Base-by-base conservation (phyloP, 2,113 vertebrate species). In the Pao palembangensis region DNA sequence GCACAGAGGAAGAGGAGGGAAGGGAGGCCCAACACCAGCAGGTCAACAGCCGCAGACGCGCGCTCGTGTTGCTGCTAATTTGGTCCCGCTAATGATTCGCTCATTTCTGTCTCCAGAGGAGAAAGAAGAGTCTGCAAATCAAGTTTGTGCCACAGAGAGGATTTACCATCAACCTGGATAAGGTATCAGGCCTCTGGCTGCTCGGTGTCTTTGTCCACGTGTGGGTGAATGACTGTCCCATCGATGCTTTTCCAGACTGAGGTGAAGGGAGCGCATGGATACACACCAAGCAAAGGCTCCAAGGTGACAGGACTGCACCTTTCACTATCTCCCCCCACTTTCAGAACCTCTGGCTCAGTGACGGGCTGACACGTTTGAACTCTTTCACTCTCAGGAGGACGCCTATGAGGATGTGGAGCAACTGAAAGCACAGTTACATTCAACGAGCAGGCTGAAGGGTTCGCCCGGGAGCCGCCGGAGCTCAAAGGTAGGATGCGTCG, bases 91-190 rank as follows among this genome's bases (percentile, higher is more conserved):
- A 28, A 18, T 25, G 23, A 8, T 58, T 10, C 2, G 3, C 28
- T 15, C 0, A 56, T 55, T 64, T 65, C 3, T 67, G 19, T 34
- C 51, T 55, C 0, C 51, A 83, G 81, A 85, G 76, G 57, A 61
- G 1, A 2, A 83, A 55, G 56, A 76, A 77, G 56, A 71, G 23
- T 23, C 0, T 84, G 19, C 85, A 73, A 51, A 52, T 82, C 1
- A 77, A 51, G 51, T 85, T 83, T 51, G 61, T 72, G 19, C 74
- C 78, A 13, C 75, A 61, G 0, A 82, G 79, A 70, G 84, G 82
- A 67, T 83, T 79, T 6, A 1, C 58, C 38, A 74, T 72, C 73
- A 14, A 11, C 2, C 0, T 52, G 10, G 18, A 60, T 5, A 85
- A 85, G 76, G 85, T 87, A 68, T 1, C 1, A 0, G 2, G 14